A percentile compares a stretch with the other conserved stretches of the same genome.
Conservation (phyloP, 1,140 invertebrate genomes). For the Ceratina japonica region DNA sequence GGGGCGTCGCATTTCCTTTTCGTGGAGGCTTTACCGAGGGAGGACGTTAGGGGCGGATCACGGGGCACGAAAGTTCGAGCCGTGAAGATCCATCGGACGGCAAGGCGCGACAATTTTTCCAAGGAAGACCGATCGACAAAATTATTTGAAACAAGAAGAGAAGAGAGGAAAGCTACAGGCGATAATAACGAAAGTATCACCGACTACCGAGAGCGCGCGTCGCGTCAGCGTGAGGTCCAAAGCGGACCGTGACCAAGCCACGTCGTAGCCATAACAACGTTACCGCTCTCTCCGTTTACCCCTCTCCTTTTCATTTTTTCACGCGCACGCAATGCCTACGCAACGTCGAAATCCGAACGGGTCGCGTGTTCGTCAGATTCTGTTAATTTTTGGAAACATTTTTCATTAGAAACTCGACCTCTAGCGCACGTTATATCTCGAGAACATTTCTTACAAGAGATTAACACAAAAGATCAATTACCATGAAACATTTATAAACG, state of each 20-base stretch:
- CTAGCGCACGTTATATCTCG: too few species aligned
- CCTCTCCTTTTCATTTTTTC: slow-evolving; percentile 16
- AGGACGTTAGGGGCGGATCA: slow-evolving; percentile 52
- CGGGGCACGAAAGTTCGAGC: slow-evolving; percentile 18
- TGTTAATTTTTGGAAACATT: not conserved
- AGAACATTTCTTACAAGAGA: too few species aligned
- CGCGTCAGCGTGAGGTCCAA: slow-evolving; percentile 4
- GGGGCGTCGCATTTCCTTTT: slow-evolving; percentile 78
- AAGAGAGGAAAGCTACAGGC: not conserved
- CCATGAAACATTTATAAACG: too few species aligned
- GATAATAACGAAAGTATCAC: not conserved
- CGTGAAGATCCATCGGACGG: slow-evolving; percentile 2
- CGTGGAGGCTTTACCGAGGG: slow-evolving; percentile 57
- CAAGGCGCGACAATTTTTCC: slow-evolving; percentile 44
- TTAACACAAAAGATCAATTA: too few species aligned
- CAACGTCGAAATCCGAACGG: not conserved
- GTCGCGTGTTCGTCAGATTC: not conserved
- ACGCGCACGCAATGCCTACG: slow-evolving; percentile 7
- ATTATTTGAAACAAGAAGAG: not conserved
- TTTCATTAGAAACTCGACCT: too few species aligned
- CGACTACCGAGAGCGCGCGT: not conserved
- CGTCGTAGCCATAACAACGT: slow-evolving; percentile 75
- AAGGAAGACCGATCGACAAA: not conserved
- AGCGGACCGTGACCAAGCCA: slow-evolving; percentile 56
- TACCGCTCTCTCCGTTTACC: slow-evolving; percentile 7